These are phyloP conservation scores for Antitype chi DNA, from an alignment of 2,888 invertebrate species.

Conservation along the genomic window DNA sequence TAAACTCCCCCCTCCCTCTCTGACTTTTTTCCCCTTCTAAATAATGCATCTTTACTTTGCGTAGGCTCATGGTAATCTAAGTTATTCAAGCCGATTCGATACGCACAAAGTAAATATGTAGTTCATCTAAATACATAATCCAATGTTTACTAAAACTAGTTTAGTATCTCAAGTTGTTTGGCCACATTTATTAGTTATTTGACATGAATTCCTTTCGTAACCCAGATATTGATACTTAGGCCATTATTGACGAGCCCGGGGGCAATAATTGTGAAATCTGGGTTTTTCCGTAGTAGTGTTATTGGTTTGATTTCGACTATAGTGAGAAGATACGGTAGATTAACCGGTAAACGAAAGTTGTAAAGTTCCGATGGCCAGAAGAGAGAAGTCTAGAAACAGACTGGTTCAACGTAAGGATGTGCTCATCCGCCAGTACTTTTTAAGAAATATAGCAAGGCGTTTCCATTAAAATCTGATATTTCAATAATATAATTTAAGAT, in stretches of 20 bases:
- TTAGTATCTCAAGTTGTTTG: constrained; percentile 43
- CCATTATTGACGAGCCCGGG: constrained; percentile 17
- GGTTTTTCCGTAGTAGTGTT: constrained; percentile 8
- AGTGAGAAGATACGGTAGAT: no score
- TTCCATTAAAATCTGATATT: background rate
- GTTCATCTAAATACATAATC: constrained; percentile 62
- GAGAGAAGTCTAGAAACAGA: background rate
- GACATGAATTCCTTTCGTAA: constrained; percentile 58
- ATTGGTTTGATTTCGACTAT: constrained; percentile 5
- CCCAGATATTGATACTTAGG: constrained; percentile 47
- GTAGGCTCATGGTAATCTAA: constrained; percentile 31
- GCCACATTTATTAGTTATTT: constrained; percentile 41
- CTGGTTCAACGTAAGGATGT: no score
- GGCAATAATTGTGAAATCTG: constrained; percentile 8
- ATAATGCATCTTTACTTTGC: constrained; percentile 9
- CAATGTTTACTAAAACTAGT: constrained; percentile 57
- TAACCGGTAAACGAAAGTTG: no score
- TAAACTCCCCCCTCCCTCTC: no score
- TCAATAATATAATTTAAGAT: background rate
- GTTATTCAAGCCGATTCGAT: constrained; percentile 37
- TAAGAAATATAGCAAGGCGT: background rate
- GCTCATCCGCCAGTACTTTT: background rate
- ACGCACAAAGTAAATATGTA: constrained; percentile 45
- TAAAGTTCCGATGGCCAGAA: background rate
- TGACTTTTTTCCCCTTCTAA: background rate